Evolutionary conservation across 1,140 invertebrate species (phyloP).

Genomic region (Hyposmocoma kahamanoa): DNA sequence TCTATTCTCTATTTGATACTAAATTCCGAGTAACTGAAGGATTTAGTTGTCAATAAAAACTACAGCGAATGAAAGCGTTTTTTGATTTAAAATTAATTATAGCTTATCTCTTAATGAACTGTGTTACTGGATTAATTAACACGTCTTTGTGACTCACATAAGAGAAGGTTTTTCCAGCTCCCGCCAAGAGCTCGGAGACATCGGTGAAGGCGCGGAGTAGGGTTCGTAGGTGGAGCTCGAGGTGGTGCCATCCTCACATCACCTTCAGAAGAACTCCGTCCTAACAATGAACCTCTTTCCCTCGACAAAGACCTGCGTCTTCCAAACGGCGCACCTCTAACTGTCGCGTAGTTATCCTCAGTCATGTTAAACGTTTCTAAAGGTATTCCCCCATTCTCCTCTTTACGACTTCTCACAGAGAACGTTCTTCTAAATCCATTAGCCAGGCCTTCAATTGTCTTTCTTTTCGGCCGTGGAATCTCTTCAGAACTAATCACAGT

Average conservation of each 20-base stretch:
- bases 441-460: constrained; percentile 57
- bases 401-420: constrained; percentile 50
- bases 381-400: constrained; percentile 49
- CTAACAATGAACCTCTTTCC: constrained; percentile 54
- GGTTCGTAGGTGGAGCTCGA: constrained; percentile 44
- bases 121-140: no score
- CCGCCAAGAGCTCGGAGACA: constrained; percentile 77
- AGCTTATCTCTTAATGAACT: no score
- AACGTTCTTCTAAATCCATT: constrained; percentile 61
- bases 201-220: constrained; percentile 72
- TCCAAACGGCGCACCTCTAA: constrained; percentile 60
- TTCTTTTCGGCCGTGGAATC: constrained; percentile 53
- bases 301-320: constrained; percentile 56
- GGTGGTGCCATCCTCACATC: constrained; percentile 57
- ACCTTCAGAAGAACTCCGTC: constrained; percentile 70
- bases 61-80: no score
- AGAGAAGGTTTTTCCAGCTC: constrained; percentile 78
- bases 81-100: no score
- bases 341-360: constrained; percentile 62
- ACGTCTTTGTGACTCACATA: constrained; percentile 78
- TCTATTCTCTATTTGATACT: no score
- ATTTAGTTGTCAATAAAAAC: no score
- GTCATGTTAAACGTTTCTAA: constrained; percentile 59
- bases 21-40: no score
- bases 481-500: constrained; percentile 71